Conservation (phyloP, 1,140 invertebrate species). For the Drosophila kohkoa region DNA sequence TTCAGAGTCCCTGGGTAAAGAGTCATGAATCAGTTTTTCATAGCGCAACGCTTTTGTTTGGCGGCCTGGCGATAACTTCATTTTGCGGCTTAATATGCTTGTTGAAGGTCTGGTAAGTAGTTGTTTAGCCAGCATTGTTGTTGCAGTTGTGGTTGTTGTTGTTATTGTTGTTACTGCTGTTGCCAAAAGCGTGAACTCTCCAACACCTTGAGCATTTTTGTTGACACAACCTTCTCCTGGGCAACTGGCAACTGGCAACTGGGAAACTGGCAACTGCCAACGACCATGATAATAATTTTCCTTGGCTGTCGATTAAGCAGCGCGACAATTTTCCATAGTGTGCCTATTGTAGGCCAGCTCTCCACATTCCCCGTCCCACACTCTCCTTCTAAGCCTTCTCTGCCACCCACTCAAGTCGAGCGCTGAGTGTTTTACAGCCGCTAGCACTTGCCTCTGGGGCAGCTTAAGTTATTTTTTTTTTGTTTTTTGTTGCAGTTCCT, state of each 20-base stretch:
- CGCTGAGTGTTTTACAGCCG: conserved; percentile 80
- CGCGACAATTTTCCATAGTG: conserved; percentile 80
- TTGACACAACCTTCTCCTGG: conserved; percentile 74
- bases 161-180: conserved; percentile 25
- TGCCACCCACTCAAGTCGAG: conserved; percentile 58
- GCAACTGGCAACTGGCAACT: neutral
- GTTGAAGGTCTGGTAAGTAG: conserved; percentile 76
- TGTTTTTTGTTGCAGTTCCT: conserved; percentile 4
- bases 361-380: conserved; percentile 1
- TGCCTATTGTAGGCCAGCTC: conserved; percentile 25
- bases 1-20: conserved; percentile 12
- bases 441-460: conserved; percentile 70
- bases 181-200: conserved; percentile 78
- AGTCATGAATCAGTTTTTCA: conserved; percentile 82
- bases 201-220: conserved; percentile 78
- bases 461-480: conserved; percentile 7
- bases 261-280: conserved; percentile 38
- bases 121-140: conserved; percentile 54
- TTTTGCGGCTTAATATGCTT: conserved; percentile 82
- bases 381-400: conserved; percentile 36
- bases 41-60: conserved; percentile 70
- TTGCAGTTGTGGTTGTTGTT: conserved; percentile 27
- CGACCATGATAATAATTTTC: conserved; percentile 79
- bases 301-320: conserved; percentile 76
- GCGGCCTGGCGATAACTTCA: conserved; percentile 73